phyloP scores from a whole-genome alignment of 2,797 vertebrate species.

The Chrosomus eos region DNA sequence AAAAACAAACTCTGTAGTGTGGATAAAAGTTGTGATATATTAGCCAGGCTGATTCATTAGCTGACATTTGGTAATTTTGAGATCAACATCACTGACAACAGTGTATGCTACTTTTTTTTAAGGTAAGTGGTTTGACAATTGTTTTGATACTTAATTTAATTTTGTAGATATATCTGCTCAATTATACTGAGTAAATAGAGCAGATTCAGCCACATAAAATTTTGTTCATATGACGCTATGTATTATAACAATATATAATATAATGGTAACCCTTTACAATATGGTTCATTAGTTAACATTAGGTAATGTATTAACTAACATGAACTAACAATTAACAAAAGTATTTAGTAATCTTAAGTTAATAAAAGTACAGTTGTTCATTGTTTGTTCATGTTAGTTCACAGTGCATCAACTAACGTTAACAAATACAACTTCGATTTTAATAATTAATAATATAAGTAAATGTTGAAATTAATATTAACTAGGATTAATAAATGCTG shows the following conservation, averaged over 20 bases:
- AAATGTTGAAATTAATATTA: too few species aligned
- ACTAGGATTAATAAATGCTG: too few species aligned
- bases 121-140: not conserved
- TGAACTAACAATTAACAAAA: too few species aligned
- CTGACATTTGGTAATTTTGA: not conserved
- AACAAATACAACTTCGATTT: too few species aligned
- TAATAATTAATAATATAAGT: too few species aligned
- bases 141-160: not conserved
- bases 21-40: not conserved
- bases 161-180: not conserved
- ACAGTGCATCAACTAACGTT: too few species aligned
- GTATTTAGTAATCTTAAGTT: too few species aligned
- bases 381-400: too few species aligned
- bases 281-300: too few species aligned
- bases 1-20: not conserved
- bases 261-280: too few species aligned
- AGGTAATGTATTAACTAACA: too few species aligned
- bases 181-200: not conserved
- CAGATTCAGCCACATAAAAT: not conserved
- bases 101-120: not conserved
- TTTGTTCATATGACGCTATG: not conserved
- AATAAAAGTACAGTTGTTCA: too few species aligned
- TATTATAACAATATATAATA: not conserved
- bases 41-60: not conserved
- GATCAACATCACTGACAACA: not conserved